These are phyloP conservation scores for Bubo blakistoni DNA, from an alignment of 2,113 vertebrate species.

Conservation along the genomic window DNA sequence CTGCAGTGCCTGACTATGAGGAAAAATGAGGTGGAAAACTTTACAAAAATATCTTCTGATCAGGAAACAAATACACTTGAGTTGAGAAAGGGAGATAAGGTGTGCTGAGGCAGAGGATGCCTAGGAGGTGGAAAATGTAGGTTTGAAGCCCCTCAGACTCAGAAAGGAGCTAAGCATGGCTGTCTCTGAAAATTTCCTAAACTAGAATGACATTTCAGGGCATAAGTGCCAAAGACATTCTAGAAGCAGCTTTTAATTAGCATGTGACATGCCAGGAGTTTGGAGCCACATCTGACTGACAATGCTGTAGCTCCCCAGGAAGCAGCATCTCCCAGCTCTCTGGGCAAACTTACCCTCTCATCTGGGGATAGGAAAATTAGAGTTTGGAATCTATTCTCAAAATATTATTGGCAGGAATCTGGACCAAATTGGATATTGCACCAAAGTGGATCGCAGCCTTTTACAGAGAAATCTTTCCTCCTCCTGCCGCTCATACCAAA, in stretches of 20 bases:
- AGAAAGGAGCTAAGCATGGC: neutral
- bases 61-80: neutral
- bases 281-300: neutral
- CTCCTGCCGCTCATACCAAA: accelerated
- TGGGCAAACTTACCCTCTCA: neutral
- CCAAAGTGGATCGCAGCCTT: neutral
- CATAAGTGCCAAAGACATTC: neutral
- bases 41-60: neutral
- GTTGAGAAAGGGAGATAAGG: neutral
- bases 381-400: neutral
- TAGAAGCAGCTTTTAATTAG: constrained; percentile 34
- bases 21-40: neutral
- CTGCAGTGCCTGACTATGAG: neutral
- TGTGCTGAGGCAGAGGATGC: neutral
- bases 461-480: neutral
- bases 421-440: neutral
- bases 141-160: neutral
- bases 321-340: neutral
- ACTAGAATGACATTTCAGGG: neutral
- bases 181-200: neutral
- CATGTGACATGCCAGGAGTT: neutral
- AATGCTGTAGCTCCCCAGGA: neutral
- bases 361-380: neutral
- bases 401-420: neutral
- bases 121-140: neutral